These are phyloP conservation scores for Phoxinus dragarum DNA, from an alignment of 2,797 vertebrate genomes.

Conservation along the genomic window DNA sequence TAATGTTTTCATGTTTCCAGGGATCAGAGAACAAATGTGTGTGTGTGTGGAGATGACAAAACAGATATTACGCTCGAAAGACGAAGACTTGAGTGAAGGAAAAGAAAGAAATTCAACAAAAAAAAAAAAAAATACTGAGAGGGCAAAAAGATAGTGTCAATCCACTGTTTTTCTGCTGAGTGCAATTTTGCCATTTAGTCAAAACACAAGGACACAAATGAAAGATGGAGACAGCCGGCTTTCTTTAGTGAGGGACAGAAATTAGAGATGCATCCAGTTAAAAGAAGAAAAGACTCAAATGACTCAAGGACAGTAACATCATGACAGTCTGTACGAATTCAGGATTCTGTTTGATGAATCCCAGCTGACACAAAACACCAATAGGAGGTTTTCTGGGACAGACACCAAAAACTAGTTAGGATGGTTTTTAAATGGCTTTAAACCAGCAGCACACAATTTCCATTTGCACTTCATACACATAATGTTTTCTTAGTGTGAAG, in stretches of 20 bases:
- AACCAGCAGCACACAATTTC: background rate
- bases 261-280: background rate
- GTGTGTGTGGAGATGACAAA: background rate
- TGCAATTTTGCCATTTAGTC: background rate
- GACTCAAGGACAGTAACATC: background rate
- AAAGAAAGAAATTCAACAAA: background rate
- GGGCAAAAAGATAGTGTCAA: background rate
- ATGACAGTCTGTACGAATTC: background rate
- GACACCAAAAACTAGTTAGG: background rate
- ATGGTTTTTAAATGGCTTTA: background rate
- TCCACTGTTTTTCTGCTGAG: background rate
- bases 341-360: constrained; percentile 17
- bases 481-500: background rate
- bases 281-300: background rate
- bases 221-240: background rate
- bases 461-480: too few species aligned
- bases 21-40: background rate
- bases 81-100: background rate
- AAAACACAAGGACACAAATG: background rate
- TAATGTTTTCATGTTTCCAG: background rate
- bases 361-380: background rate
- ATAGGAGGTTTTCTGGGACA: background rate
- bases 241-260: background rate
- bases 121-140: background rate
- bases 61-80: background rate